phyloP scores from a whole-genome alignment of 2,888 invertebrate species.

The Habrosyne pyritoides region DNA sequence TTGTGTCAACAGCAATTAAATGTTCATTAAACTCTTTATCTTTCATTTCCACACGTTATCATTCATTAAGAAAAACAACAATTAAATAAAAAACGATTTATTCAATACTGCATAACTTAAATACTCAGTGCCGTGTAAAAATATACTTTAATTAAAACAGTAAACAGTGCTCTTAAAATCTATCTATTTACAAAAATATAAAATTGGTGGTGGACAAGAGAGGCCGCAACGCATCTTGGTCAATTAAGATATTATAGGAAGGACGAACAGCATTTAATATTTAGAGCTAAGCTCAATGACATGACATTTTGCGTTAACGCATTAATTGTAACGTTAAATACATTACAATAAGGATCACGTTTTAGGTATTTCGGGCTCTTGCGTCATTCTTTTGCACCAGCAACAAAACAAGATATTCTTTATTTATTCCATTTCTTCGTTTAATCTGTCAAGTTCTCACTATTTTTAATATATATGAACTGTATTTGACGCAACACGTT shows the following conservation, averaged over 20 bases:
- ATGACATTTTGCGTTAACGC: not conserved
- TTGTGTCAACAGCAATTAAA: not conserved
- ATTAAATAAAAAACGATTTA: slow-evolving; percentile 58
- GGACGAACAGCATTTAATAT: not conserved
- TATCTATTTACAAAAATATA: slow-evolving; percentile 6
- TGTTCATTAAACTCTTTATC: not conserved
- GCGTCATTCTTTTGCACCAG: not conserved
- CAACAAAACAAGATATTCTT: not conserved
- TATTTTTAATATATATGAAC: too few species aligned
- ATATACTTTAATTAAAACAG: slow-evolving; percentile 36
- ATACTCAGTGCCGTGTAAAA: slow-evolving; percentile 65
- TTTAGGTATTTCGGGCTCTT: not conserved
- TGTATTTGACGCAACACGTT: not conserved
- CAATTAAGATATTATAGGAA: not conserved
- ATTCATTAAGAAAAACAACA: slow-evolving; percentile 29
- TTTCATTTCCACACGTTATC: slow-evolving; percentile 18
- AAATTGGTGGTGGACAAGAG: slow-evolving; percentile 1
- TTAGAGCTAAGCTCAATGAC: slow-evolving; percentile 1
- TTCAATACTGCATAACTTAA: slow-evolving; percentile 57
- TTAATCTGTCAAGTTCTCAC: too few species aligned
- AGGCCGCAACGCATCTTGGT: not conserved
- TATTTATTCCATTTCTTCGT: not conserved
- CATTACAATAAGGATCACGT: not conserved
- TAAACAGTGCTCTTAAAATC: slow-evolving; percentile 43
- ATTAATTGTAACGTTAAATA: not conserved